Conservation (phyloP, 2,888 invertebrate genomes). For the Agonopterix alstromeriana region DNA sequence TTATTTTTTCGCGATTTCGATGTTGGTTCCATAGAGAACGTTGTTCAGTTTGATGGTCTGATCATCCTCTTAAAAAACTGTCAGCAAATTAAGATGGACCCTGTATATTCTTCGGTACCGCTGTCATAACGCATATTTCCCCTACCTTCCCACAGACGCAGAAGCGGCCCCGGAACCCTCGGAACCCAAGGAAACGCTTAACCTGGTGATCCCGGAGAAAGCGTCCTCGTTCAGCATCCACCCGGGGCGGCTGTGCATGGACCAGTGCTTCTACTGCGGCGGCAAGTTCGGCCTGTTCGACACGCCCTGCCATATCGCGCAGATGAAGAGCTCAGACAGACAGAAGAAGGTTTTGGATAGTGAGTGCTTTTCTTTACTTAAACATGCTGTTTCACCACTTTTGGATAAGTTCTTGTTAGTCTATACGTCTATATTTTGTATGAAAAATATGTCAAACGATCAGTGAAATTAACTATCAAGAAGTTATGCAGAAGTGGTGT, state of each 20-base stretch:
- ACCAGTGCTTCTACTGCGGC: slow-evolving; percentile 91
- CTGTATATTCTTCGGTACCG: too few species aligned
- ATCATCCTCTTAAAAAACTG: too few species aligned
- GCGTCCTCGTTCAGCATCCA: slow-evolving; percentile 92
- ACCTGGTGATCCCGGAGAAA: slow-evolving; percentile 90
- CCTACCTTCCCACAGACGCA: slow-evolving; percentile 23
- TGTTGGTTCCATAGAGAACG: too few species aligned
- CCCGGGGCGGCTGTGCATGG: slow-evolving; percentile 87
- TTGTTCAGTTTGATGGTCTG: too few species aligned
- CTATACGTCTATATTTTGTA: too few species aligned
- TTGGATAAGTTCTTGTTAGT: not conserved
- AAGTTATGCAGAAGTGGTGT: too few species aligned
- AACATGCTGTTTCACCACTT: not conserved
- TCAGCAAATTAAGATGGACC: too few species aligned
- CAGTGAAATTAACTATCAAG: too few species aligned
- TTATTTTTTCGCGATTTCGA: too few species aligned
- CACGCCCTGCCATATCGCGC: slow-evolving; percentile 91
- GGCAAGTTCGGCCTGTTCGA: slow-evolving; percentile 92
- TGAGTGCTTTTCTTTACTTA: slow-evolving; percentile 42
- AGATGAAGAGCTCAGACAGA: slow-evolving; percentile 88
- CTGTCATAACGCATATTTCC: too few species aligned
- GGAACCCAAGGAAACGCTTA: slow-evolving; percentile 71
- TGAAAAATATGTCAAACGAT: too few species aligned
- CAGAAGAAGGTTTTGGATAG: slow-evolving; percentile 87
- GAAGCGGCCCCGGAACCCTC: slow-evolving; percentile 55